Percentiles rank a stretch among this genome's conserved stretches.
Evolutionary conservation across 2,888 invertebrate species (phyloP).

Genomic region (Morpho deidamia): DNA sequence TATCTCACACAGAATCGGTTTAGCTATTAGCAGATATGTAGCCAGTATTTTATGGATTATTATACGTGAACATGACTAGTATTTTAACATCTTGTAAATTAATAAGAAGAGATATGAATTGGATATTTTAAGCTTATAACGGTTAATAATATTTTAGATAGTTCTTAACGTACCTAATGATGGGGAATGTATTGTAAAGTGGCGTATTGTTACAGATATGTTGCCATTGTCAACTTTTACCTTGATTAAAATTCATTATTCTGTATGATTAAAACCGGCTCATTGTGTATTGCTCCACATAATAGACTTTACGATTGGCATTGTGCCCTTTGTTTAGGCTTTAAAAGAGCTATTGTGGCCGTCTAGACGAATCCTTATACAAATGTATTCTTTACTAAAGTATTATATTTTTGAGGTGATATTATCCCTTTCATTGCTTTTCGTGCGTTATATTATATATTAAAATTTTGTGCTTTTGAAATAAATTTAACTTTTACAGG

Average conservation of each 20-base stretch:
- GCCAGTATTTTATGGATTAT: too few species aligned
- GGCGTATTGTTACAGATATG: background rate
- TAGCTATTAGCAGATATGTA: too few species aligned
- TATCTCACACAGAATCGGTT: too few species aligned
- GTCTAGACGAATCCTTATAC: slow-evolving; percentile 34
- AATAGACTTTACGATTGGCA: slow-evolving; percentile 25
- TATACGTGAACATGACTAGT: too few species aligned
- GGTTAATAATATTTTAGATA: too few species aligned
- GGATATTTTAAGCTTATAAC: too few species aligned
- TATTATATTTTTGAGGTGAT: slow-evolving; percentile 5
- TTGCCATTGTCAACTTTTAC: slow-evolving; percentile 1
- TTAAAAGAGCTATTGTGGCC: slow-evolving; percentile 33
- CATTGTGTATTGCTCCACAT: slow-evolving; percentile 20
- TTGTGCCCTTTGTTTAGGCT: slow-evolving; percentile 32
- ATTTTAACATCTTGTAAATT: too few species aligned
- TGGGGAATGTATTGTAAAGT: too few species aligned
- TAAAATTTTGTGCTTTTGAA: too few species aligned
- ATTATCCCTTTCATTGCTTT: slow-evolving; percentile 1
- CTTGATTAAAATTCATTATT: slow-evolving; percentile 14
- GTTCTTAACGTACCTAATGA: too few species aligned
- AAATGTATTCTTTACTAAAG: slow-evolving; percentile 23
- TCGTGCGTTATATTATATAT: background rate
- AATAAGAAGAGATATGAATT: too few species aligned
- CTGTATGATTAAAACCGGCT: slow-evolving; percentile 16
- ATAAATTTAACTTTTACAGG: too few species aligned